A percentile compares a stretch with the other conserved stretches of the same genome.
Conservation (phyloP, 2,888 invertebrate species). For the Aleiodes testaceus region DNA sequence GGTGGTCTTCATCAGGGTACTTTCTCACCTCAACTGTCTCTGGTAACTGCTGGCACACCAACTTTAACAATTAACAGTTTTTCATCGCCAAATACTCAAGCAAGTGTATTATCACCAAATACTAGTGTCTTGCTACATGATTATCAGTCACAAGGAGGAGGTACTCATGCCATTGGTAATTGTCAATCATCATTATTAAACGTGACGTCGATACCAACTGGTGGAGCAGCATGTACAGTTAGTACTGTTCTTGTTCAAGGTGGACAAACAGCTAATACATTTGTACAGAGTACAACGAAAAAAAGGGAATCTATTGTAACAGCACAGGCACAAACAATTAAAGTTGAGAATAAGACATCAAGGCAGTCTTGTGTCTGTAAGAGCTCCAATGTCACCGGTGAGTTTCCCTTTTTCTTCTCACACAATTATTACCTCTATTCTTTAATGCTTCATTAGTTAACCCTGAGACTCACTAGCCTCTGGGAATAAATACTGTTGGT, state of each 20-base stretch:
- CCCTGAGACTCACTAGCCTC: conserved; percentile 29
- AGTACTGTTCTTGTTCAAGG: conserved; percentile 62
- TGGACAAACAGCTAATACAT: conserved; percentile 54
- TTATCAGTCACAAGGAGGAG: conserved; percentile 70
- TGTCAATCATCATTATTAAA: conserved; percentile 71
- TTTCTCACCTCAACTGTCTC: conserved; percentile 67
- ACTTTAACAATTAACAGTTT: conserved; percentile 67
- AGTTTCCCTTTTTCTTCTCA: conserved; percentile 16
- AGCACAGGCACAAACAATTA: conserved; percentile 68
- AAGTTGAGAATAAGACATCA: conserved; percentile 66
- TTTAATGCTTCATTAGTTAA: not conserved
- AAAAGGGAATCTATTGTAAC: conserved; percentile 67
- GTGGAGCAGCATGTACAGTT: conserved; percentile 59
- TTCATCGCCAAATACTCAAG: conserved; percentile 62
- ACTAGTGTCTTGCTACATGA: conserved; percentile 69
- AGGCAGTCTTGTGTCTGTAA: conserved; percentile 68
- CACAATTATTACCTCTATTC: conserved; percentile 6
- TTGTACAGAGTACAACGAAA: conserved; percentile 61
- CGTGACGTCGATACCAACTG: conserved; percentile 62
- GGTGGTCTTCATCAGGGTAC: conserved; percentile 67
- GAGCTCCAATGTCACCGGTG: conserved; percentile 57
- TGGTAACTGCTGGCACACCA: conserved; percentile 65
- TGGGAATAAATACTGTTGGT: conserved; percentile 32
- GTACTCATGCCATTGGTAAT: conserved; percentile 66
- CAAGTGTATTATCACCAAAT: conserved; percentile 62